A percentile compares a stretch with the other conserved stretches of the same genome.
Evolutionary conservation across 2,113 vertebrate species (phyloP).

Genomic region (Gymnogyps californianus): DNA sequence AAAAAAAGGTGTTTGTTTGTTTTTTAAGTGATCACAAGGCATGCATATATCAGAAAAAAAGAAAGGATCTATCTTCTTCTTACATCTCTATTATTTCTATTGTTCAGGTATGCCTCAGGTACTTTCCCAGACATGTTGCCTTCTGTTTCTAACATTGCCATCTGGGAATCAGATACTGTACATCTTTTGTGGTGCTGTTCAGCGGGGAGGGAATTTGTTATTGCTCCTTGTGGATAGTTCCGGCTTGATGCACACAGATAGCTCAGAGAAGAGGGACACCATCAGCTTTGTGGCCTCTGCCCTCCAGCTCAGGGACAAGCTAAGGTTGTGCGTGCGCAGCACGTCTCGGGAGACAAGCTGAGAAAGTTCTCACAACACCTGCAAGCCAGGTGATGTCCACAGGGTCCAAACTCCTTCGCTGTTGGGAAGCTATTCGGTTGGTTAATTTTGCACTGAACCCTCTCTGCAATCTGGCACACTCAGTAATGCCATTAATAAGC

Average conservation of each 20-base stretch:
- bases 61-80: conserved; percentile 31
- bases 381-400: background rate
- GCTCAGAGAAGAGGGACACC: background rate
- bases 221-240: background rate
- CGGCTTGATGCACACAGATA: background rate
- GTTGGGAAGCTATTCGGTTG: accelerated
- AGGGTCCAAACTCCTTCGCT: background rate
- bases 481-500: background rate
- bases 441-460: background rate
- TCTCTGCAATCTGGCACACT: background rate
- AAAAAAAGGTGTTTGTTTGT: background rate
- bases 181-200: conserved; percentile 25
- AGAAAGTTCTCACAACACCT: background rate
- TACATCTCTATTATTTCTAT: conserved; percentile 64
- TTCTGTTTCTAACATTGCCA: conserved; percentile 54
- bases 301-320: background rate
- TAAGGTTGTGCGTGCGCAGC: background rate
- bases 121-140: conserved; percentile 61
- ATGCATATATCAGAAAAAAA: conserved; percentile 37
- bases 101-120: conserved; percentile 60
- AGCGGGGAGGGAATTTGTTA: background rate
- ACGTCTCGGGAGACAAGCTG: background rate
- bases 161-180: conserved; percentile 37
- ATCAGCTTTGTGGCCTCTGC: accelerated
- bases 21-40: conserved; percentile 16